A percentile compares a stretch with the other conserved stretches of the same genome.
These are phyloP conservation scores for Naja naja DNA, from an alignment of 2,113 vertebrate species.

Conservation along the genomic window DNA sequence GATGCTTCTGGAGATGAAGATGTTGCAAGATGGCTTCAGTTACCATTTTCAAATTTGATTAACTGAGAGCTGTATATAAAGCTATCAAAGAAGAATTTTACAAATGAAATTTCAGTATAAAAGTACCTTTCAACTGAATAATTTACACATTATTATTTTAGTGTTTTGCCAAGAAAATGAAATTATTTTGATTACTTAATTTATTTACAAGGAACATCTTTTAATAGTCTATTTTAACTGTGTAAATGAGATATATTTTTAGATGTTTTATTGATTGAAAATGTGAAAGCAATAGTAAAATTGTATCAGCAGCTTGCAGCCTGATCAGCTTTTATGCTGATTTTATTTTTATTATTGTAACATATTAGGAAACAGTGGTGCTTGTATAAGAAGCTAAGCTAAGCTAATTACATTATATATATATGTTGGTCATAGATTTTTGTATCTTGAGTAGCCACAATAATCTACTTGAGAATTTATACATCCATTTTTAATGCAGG, in stretches of 20 bases:
- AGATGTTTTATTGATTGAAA: conserved; percentile 11
- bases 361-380: background rate
- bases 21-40: background rate
- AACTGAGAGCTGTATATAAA: background rate
- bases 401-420: background rate
- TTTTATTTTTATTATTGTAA: background rate
- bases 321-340: background rate
- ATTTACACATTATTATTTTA: background rate
- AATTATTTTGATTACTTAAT: conserved; percentile 17
- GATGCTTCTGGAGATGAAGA: background rate
- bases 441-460: background rate
- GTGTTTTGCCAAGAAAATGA: background rate
- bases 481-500: background rate
- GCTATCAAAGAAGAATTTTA: background rate
- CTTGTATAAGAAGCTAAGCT: background rate
- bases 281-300: background rate
- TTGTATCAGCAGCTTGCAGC: background rate
- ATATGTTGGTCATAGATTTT: background rate
- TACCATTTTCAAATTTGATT: background rate
- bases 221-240: conserved; percentile 9
- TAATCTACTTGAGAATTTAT: background rate
- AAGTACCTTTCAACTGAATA: background rate
- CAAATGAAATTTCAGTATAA: background rate
- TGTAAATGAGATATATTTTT: conserved; percentile 18
- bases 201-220: conserved; percentile 31